phyloP scores from a whole-genome alignment of 2,797 vertebrate species.

The Poeciliopsis gracilis region DNA sequence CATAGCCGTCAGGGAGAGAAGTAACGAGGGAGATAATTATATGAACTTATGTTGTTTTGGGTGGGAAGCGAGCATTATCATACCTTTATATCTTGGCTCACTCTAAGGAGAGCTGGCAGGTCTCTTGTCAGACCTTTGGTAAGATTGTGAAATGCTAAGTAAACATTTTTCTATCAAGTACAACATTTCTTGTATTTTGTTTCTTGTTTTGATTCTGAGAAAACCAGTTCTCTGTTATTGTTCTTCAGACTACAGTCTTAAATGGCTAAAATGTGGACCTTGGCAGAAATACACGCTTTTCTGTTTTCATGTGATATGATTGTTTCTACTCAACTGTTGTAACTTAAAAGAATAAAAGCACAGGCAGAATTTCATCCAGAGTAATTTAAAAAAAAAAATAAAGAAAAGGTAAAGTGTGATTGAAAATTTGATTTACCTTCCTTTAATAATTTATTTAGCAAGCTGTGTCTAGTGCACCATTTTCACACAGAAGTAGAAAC shows the following conservation, averaged over 20 bases:
- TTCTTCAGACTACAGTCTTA: conserved; percentile 37
- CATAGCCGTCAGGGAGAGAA: conserved; percentile 67
- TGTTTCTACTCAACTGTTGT: conserved; percentile 28
- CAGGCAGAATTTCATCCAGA: conserved; percentile 13
- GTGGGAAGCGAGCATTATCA: conserved; percentile 47
- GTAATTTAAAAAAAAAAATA: not conserved
- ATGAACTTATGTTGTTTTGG: conserved; percentile 65
- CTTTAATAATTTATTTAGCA: conserved; percentile 25
- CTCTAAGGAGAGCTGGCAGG: conserved; percentile 27
- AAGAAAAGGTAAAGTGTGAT: conserved; percentile 33
- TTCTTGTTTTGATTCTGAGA: conserved; percentile 18
- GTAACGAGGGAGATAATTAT: conserved; percentile 58
- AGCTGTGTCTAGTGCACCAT: conserved; percentile 24
- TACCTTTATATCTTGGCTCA: conserved; percentile 38
- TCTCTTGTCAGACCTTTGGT: conserved; percentile 29
- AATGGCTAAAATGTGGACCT: conserved; percentile 27
- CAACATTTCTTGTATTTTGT: conserved; percentile 12
- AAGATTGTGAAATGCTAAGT: conserved; percentile 2
- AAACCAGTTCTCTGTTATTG: conserved; percentile 12
- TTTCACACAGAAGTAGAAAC: conserved; percentile 27
- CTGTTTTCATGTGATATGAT: conserved; percentile 35
- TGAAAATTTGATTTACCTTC: conserved; percentile 44
- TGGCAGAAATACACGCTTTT: conserved; percentile 23
- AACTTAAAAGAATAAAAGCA: conserved; percentile 19
- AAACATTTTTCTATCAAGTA: not conserved